Evolutionary conservation across 2,797 vertebrate genomes (phyloP), one percentile per base, ranked within the genome.

Genomic region (Hydrophis major): DNA sequence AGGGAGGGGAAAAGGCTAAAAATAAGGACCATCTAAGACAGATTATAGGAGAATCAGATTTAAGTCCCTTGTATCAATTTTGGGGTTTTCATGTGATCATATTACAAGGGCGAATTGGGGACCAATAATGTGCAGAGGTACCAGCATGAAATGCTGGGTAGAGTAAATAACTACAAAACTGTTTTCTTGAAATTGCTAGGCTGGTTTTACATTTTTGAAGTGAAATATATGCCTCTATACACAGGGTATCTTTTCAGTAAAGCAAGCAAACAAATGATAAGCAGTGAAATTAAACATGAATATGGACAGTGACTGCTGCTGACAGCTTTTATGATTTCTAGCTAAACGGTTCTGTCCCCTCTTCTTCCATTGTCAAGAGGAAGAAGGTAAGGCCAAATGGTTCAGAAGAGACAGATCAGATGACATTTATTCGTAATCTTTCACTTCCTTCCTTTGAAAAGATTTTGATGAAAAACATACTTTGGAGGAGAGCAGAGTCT

Each of bases 261-360:
- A 96, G 93, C 91, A 95, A 97, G 94, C 94, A 97, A 95, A 96
- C 94, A 89, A 96, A 96, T 91, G 94, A 95, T 94, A 93, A 96
- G 89, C 55, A 93, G 93, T 94, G 95, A 93, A 90, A 94, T 89
- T 56, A 91, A 96, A 95, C 93, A 93, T 91, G 95, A 93, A 83
- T 94, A 96, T 93, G 96, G 94, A 95, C 96, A 95, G 91, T 96
- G 92, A 96, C 95, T 96, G 92, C 89, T 92, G 95, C 95, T 95
- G 95, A 96, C 95, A 97, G 95, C 95, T 95, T 96, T 95, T 96
- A 83, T 94, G 96, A 89, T 96, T 96, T 96, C 96, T 96, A 95
- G 93, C 95, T 94, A 96, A 95, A 93, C 96, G 95, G 88, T 96
- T 97, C 96, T 94, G 95, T 96, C 96, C 93, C 90, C 90, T 96